Evolutionary conservation across 2,113 vertebrate species (phyloP).

Genomic region (Cyanoliseus patagonus): DNA sequence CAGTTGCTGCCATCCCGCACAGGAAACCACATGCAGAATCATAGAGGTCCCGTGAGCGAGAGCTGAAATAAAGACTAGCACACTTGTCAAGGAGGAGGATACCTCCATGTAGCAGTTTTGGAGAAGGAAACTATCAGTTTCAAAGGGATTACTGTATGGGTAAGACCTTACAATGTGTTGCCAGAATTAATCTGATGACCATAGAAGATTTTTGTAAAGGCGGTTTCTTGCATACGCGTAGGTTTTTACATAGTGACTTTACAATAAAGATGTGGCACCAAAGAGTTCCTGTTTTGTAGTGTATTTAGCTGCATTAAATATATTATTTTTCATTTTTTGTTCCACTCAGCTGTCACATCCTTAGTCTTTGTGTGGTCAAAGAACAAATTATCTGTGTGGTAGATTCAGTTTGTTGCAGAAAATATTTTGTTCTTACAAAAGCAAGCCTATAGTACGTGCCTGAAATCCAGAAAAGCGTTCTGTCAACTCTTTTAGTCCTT

Average conservation of each 20-base stretch:
- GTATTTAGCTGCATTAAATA: neutral
- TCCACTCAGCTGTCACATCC: neutral
- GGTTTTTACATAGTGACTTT: neutral
- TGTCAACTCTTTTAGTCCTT: neutral
- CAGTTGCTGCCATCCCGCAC: neutral
- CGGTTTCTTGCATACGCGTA: rapidly evolving
- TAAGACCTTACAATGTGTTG: neutral
- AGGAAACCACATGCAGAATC: neutral
- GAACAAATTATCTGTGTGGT: neutral
- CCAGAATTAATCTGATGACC: neutral
- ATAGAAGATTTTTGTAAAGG: neutral
- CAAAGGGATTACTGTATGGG: neutral
- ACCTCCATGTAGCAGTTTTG: neutral
- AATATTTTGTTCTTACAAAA: neutral
- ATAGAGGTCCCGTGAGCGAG: neutral
- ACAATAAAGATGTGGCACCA: neutral
- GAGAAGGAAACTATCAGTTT: neutral
- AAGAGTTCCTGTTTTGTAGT: neutral
- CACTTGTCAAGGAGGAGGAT: neutral
- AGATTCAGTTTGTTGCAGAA: neutral
- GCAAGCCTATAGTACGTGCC: neutral
- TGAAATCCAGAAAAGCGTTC: neutral
- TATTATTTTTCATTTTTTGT: neutral
- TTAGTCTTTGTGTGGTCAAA: neutral
- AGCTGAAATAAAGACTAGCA: neutral